Conservation (phyloP, 2,797 vertebrate species). For the Dicrostonyx torquatus region DNA sequence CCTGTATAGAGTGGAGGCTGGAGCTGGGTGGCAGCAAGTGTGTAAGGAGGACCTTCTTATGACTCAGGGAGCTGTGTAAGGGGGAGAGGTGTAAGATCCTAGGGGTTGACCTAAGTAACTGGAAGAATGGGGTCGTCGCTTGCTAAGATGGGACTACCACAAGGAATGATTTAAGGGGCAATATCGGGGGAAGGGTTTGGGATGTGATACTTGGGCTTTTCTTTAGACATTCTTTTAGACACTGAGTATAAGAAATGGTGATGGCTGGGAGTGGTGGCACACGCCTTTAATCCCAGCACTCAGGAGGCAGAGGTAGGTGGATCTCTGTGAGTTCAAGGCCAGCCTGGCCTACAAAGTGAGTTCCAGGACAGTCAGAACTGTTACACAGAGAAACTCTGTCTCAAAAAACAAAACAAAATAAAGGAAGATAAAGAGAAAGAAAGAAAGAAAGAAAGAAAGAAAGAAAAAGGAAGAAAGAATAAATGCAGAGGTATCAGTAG, state of each 20-base stretch:
- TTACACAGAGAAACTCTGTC: too few relatives aligned
- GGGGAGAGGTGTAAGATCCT: background rate
- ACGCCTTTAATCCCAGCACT: too few relatives aligned
- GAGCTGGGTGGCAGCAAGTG: background rate
- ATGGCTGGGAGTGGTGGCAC: too few relatives aligned
- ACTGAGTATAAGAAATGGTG: background rate
- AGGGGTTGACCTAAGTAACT: background rate
- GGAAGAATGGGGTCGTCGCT: background rate
- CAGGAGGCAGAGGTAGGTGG: too few relatives aligned
- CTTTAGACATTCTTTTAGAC: slow-evolving; percentile 1
- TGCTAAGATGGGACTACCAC: background rate
- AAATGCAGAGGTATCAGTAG: background rate
- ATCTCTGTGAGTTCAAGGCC: too few relatives aligned
- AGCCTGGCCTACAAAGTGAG: too few relatives aligned
- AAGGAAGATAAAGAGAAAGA: too few relatives aligned
- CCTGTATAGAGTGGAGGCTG: background rate
- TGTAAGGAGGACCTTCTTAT: background rate
- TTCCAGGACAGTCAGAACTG: too few relatives aligned
- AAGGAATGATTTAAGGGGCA: background rate
- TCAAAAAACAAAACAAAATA: too few relatives aligned
- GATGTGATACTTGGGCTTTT: background rate
- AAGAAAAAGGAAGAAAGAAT: background rate
- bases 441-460: too few relatives aligned
- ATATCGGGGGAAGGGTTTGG: background rate
- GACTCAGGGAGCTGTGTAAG: background rate